phyloP scores from a whole-genome alignment of 2,113 vertebrate species.

The Pituophis catenifer region DNA sequence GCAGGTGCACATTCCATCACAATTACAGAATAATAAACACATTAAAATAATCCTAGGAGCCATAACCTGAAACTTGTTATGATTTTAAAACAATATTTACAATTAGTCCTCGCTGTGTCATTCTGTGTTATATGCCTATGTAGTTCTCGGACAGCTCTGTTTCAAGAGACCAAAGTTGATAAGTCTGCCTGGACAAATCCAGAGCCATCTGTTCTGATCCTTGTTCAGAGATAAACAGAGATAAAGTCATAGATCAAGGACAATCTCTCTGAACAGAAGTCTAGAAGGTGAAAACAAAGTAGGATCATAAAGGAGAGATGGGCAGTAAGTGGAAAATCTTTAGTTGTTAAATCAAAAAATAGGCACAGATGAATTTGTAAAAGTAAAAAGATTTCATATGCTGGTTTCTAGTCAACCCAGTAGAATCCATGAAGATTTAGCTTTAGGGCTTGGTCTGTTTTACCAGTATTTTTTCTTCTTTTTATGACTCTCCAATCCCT shows the following conservation, averaged over 20 bases:
- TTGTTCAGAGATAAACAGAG: not conserved
- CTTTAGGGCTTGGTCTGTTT: not conserved
- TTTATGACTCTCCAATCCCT: not conserved
- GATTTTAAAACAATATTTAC: not conserved
- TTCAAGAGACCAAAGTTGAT: not conserved
- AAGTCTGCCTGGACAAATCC: not conserved
- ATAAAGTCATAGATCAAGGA: not conserved
- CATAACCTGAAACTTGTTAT: not conserved
- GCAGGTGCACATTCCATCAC: not conserved
- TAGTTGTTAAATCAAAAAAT: not conserved
- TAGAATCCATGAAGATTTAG: not conserved
- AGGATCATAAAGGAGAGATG: not conserved
- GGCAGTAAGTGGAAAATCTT: not conserved
- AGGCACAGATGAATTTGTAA: not conserved
- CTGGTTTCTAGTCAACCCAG: not conserved
- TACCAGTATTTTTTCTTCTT: not conserved
- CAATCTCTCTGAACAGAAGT: not conserved
- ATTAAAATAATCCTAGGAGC: not conserved
- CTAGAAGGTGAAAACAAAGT: not conserved
- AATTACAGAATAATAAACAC: constrained; percentile 1
- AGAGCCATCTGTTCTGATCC: not conserved
- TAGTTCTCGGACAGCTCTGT: not conserved
- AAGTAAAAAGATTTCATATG: not conserved
- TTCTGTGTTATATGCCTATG: not conserved
- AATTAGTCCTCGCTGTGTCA: not conserved